Evolutionary conservation across 2,113 vertebrate genomes (phyloP).

Genomic region (Choloepus hoffmanni): DNA sequence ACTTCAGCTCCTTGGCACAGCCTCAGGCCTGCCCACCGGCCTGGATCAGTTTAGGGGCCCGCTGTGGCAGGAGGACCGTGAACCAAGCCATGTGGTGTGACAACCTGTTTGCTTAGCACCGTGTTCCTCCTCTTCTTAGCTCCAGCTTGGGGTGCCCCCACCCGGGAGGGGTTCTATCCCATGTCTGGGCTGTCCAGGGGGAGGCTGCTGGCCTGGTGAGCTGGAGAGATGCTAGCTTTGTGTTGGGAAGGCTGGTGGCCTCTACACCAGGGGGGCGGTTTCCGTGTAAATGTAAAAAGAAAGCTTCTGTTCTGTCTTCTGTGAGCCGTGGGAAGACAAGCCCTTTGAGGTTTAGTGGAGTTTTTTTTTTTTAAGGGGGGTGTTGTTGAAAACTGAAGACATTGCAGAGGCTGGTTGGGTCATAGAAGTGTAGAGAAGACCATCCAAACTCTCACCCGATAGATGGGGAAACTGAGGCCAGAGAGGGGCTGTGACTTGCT

Average conservation of each 20-base stretch:
- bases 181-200: rapidly evolving
- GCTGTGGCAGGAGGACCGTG: neutral
- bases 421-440: neutral
- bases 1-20: neutral
- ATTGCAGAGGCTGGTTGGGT: neutral
- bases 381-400: neutral
- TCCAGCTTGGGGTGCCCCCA: neutral
- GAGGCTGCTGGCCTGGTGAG: rapidly evolving
- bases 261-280: rapidly evolving
- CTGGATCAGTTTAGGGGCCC: neutral
- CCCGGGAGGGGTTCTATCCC: too few species aligned
- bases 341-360: rapidly evolving
- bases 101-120: neutral
- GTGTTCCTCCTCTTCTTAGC: rapidly evolving
- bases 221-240: neutral
- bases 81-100: neutral
- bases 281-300: neutral
- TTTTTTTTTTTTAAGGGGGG: neutral
- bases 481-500: neutral
- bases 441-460: rapidly evolving
- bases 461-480: neutral
- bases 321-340: neutral
- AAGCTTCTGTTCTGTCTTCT: neutral
- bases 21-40: neutral
- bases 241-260: neutral